A percentile compares a stretch with the other conserved stretches of the same genome.
Evolutionary conservation across 1,140 invertebrate genomes (phyloP).

Genomic region (Hypothenemus hampei): DNA sequence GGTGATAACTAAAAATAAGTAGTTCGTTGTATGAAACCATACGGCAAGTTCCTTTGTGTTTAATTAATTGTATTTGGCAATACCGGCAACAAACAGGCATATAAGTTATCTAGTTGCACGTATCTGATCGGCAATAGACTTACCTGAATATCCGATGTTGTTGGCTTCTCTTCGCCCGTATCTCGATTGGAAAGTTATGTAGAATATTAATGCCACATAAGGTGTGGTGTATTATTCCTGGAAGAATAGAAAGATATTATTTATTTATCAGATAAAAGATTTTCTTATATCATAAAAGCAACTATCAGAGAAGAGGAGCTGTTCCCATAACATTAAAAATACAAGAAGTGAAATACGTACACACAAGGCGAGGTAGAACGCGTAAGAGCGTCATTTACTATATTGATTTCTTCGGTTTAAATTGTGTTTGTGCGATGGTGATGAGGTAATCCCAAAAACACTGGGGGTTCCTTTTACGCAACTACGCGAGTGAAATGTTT

Average conservation of each 20-base stretch:
- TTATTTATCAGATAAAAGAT: neutral
- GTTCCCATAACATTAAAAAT: conserved; percentile 3
- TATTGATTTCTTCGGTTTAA: conserved; percentile 11
- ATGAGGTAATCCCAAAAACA: conserved; percentile 11
- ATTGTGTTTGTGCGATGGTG: conserved; percentile 12
- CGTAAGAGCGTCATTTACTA: conserved; percentile 15
- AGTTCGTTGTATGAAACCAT: conserved; percentile 1
- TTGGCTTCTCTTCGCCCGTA: neutral
- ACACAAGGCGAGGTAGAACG: neutral
- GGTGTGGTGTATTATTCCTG: too few relatives aligned
- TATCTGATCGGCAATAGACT: neutral
- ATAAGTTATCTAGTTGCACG: neutral
- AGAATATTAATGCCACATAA: neutral
- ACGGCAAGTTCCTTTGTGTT: conserved; percentile 2
- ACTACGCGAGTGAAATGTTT: conserved; percentile 5
- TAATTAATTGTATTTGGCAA: conserved; percentile 10
- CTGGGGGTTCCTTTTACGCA: neutral
- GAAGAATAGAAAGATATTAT: neutral
- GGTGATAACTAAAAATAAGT: neutral
- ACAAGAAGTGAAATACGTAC: too few relatives aligned
- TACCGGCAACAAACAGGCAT: conserved; percentile 3
- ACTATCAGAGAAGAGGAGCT: neutral
- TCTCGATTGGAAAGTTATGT: neutral
- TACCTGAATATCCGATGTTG: neutral
- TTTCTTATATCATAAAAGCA: neutral